phyloP scores from a whole-genome alignment of 2,113 vertebrate species.

The Saguinus midas region DNA sequence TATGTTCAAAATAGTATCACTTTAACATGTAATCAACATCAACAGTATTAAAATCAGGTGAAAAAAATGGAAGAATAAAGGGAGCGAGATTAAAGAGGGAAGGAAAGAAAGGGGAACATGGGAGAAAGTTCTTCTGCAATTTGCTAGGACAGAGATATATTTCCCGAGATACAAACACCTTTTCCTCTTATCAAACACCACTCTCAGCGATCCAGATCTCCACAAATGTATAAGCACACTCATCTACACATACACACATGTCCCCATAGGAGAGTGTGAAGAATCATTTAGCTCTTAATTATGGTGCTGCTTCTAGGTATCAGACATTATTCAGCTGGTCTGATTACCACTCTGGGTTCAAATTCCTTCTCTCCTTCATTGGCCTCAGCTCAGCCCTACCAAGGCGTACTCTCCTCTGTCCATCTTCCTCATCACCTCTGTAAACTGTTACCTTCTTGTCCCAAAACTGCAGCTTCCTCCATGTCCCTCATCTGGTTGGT shows the following conservation, averaged over 20 bases:
- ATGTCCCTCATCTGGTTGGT: neutral
- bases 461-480: neutral
- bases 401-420: neutral
- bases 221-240: neutral
- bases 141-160: neutral
- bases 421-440: neutral
- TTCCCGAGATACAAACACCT: neutral
- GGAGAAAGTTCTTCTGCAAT: neutral
- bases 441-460: neutral
- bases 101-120: neutral
- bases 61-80: neutral
- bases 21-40: neutral
- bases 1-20: neutral
- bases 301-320: neutral
- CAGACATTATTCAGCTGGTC: neutral
- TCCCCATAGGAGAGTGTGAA: neutral
- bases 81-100: neutral
- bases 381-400: neutral
- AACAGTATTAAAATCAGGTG: neutral
- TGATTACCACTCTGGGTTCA: neutral
- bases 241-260: neutral
- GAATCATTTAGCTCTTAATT: neutral
- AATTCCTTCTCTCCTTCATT: neutral
- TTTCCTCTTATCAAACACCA: neutral
- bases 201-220: neutral